Conservation (phyloP, 2,888 invertebrate genomes). For the Nomada ferruginata region DNA sequence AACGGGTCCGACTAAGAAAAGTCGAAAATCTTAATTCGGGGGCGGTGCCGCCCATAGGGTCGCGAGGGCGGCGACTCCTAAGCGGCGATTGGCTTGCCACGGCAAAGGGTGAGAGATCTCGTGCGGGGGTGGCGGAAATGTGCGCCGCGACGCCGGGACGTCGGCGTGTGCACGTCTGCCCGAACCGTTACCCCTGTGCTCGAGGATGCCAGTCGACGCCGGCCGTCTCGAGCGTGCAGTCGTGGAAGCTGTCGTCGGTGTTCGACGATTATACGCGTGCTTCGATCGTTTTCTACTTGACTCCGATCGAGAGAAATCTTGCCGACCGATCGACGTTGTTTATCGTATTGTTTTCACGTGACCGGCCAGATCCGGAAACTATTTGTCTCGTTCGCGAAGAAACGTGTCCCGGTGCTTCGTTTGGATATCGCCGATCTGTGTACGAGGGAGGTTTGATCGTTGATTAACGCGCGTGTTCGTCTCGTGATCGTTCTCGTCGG, state of each 20-base stretch:
- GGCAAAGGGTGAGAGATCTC: conserved; percentile 72
- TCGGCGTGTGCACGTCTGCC: conserved; percentile 69
- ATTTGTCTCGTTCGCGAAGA: neutral
- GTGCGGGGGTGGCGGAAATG: conserved; percentile 72
- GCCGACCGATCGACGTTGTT: neutral
- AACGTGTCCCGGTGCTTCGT: neutral
- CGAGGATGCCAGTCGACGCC: conserved; percentile 81
- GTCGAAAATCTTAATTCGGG: conserved; percentile 83
- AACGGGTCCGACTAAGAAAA: conserved; percentile 72
- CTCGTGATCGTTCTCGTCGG: neutral
- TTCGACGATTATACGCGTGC: conserved; percentile 33
- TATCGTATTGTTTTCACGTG: neutral
- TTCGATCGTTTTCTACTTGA: conserved; percentile 5
- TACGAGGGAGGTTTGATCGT: neutral
- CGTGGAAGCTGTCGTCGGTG: conserved; percentile 41
- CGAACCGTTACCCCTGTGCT: conserved; percentile 42
- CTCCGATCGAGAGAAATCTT: neutral
- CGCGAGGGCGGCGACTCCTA: conserved; percentile 77
- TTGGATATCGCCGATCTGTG: neutral
- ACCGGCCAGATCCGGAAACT: neutral
- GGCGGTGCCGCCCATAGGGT: conserved; percentile 78
- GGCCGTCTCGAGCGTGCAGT: conserved; percentile 78
- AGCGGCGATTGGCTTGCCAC: conserved; percentile 79
- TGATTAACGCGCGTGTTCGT: neutral
- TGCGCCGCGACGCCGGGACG: conserved; percentile 78